These are phyloP conservation scores for Halcyon badia DNA, from an alignment of 2,797 vertebrate species.

Conservation along the genomic window DNA sequence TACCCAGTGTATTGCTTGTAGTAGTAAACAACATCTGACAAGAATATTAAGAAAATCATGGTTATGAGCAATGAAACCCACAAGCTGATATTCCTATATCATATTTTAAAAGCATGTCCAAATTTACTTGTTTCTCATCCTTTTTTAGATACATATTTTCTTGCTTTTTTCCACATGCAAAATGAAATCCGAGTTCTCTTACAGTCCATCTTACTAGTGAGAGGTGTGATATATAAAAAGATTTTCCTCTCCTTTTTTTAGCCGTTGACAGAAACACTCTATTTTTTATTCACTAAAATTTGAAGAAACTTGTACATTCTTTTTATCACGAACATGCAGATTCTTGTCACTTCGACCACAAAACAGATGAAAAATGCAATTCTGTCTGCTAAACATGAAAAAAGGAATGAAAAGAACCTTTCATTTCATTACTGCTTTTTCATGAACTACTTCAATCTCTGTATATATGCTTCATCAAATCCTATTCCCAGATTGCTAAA, in stretches of 20 bases:
- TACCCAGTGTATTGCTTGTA: background rate
- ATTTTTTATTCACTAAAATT: background rate
- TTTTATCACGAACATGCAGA: background rate
- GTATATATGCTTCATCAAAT: background rate
- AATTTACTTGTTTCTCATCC: background rate
- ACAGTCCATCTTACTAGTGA: background rate
- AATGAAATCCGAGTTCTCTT: background rate
- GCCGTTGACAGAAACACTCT: background rate
- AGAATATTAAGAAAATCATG: background rate
- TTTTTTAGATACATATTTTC: background rate
- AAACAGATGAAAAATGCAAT: background rate
- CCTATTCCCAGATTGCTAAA: background rate
- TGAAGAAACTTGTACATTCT: background rate
- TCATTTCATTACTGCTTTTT: conserved; percentile 1
- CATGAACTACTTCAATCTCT: background rate
- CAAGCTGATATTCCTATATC: background rate
- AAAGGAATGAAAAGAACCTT: background rate
- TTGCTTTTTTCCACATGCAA: background rate
- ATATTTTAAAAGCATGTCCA: background rate
- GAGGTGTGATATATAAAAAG: background rate
- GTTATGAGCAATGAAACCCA: background rate
- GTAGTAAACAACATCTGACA: background rate
- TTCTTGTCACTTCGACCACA: background rate
- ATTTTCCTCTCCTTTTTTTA: background rate
- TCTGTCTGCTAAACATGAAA: background rate